Conservation (phyloP, 2,888 invertebrate species). For the Geophilus truncorum region DNA sequence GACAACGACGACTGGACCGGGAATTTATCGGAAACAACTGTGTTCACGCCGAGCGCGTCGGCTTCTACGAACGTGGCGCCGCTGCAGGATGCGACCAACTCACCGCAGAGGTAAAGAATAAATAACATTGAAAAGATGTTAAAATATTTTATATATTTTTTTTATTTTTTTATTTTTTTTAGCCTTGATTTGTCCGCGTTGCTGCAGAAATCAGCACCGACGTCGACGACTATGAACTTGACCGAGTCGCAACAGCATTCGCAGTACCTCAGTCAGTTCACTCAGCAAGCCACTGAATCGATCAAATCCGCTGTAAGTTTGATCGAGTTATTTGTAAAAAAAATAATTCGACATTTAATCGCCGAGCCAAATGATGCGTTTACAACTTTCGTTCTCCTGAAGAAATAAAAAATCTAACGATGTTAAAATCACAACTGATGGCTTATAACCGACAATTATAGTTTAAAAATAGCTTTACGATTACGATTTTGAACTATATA, state of each 20-base stretch:
- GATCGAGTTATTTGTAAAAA: too few species aligned
- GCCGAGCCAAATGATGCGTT: slow-evolving; percentile 35
- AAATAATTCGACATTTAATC: too few species aligned
- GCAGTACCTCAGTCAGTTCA: slow-evolving; percentile 47
- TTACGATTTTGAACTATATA: not conserved
- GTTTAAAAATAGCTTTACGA: too few species aligned
- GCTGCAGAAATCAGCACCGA: slow-evolving; percentile 41
- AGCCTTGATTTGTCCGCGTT: slow-evolving; percentile 42
- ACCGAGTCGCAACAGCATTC: not conserved
- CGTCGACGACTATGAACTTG: not conserved
- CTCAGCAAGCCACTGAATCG: slow-evolving; percentile 51
- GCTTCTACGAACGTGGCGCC: slow-evolving; percentile 18
- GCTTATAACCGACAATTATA: not conserved
- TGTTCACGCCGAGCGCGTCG: slow-evolving; percentile 67
- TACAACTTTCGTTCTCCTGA: not conserved
- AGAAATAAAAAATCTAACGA: not conserved
- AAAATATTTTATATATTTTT: too few species aligned
- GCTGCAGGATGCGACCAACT: slow-evolving; percentile 25
- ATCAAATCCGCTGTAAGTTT: slow-evolving; percentile 54
- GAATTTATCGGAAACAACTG: slow-evolving; percentile 88
- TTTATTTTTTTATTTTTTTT: too few species aligned
- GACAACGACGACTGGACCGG: slow-evolving; percentile 93
- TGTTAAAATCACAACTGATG: not conserved
- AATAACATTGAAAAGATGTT: not conserved
- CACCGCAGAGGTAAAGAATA: not conserved